Conservation (phyloP, 2,113 vertebrate species). For the Scolopax mira region DNA sequence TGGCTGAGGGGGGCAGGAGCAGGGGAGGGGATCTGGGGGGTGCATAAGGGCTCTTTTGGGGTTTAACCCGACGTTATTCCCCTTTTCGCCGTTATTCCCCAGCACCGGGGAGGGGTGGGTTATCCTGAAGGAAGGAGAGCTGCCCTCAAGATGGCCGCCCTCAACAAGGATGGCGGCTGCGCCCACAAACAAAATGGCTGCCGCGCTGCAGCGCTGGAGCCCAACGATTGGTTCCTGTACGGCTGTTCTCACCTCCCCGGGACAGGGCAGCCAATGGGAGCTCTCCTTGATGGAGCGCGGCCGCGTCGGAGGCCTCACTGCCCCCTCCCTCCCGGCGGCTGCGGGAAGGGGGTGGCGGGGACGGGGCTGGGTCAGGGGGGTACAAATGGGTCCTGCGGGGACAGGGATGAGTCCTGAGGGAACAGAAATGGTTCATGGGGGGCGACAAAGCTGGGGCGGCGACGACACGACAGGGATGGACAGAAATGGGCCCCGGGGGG, state of each 20-base stretch:
- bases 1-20: neutral
- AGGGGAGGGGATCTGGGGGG: no score
- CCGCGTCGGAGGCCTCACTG: no score
- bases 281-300: neutral
- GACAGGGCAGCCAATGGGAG: neutral
- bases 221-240: neutral
- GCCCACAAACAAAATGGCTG: neutral
- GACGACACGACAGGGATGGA: no score
- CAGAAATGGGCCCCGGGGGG: no score
- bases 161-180: neutral
- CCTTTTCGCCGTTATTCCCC: neutral
- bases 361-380: no score
- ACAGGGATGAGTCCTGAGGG: no score
- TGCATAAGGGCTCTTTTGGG: neutral
- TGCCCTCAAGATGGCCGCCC: neutral
- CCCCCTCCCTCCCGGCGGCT: no score
- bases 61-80: neutral
- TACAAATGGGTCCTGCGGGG: no score
- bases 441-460: no score
- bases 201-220: accelerated
- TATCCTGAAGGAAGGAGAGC: accelerated
- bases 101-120: no score
- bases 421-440: no score
- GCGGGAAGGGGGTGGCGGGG: no score
- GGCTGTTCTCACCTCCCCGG: neutral